Percentiles rank a stretch among this genome's conserved stretches.
phyloP scores from a whole-genome alignment of 1,140 invertebrate species.

The Bombus sibiricus region DNA sequence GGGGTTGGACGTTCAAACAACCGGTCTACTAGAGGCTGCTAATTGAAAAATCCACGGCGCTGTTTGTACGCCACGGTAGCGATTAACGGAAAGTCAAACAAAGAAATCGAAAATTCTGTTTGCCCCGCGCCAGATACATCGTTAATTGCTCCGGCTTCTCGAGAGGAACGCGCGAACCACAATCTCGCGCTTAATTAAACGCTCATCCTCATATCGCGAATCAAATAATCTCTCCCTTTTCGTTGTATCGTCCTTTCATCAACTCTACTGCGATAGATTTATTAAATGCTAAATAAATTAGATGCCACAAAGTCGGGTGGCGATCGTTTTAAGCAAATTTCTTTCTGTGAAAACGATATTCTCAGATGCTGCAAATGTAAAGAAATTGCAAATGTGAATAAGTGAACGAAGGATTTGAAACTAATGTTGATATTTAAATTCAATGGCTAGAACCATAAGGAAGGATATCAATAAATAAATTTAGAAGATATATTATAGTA shows the following conservation, averaged over 20 bases:
- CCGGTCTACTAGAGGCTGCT: slow-evolving; percentile 40
- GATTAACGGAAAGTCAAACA: slow-evolving; percentile 50
- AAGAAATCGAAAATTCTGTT: slow-evolving; percentile 54
- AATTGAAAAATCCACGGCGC: slow-evolving; percentile 45
- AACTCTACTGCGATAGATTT: no score
- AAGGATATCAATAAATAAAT: no score
- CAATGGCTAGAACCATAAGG: no score
- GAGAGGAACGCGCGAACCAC: slow-evolving; percentile 12
- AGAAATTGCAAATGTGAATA: no score
- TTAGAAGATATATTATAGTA: no score
- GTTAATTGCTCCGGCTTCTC: slow-evolving; percentile 26
- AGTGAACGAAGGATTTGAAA: no score
- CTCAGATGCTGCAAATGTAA: no score
- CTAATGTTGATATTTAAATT: no score
- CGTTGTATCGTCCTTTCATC: background rate
- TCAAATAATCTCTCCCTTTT: background rate
- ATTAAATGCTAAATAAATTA: no score
- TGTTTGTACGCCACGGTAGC: slow-evolving; percentile 20
- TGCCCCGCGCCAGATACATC: slow-evolving; percentile 25
- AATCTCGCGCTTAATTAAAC: slow-evolving; percentile 9
- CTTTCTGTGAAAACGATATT: no score
- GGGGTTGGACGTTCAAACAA: slow-evolving; percentile 41
- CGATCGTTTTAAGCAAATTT: no score
- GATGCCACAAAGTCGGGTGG: no score
- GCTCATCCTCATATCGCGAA: background rate